A percentile compares a stretch with the other conserved stretches of the same genome.
Conservation (phyloP, 2,113 vertebrate genomes). For the Sphaerodactylus townsendi region DNA sequence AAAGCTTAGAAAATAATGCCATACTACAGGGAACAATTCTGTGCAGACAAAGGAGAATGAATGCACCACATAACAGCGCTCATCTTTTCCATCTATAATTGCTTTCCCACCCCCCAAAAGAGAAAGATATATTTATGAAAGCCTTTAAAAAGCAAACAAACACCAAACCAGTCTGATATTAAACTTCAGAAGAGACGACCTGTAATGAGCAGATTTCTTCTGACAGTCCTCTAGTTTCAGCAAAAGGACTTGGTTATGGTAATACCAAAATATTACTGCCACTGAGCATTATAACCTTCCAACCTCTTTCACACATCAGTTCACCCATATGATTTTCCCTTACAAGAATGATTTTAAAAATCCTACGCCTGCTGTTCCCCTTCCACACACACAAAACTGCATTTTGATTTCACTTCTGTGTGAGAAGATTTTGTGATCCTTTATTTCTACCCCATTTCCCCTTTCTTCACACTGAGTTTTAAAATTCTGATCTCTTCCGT, state of each 20-base stretch:
- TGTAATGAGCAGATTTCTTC: slow-evolving; percentile 27
- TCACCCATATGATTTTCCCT: background rate
- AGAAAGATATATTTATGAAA: background rate
- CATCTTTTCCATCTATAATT: slow-evolving; percentile 25
- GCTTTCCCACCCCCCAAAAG: background rate
- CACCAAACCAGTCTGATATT: slow-evolving; percentile 41
- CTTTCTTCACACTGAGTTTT: too few relatives aligned
- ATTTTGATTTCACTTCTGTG: too few relatives aligned
- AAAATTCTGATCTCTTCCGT: too few relatives aligned
- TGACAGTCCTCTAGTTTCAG: background rate
- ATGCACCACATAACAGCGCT: slow-evolving; percentile 25
- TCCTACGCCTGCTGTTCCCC: too few relatives aligned
- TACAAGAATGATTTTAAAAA: too few relatives aligned
- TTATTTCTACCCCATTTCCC: too few relatives aligned
- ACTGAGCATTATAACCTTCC: background rate
- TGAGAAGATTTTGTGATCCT: too few relatives aligned
- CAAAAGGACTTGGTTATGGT: background rate
- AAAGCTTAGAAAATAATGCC: slow-evolving; percentile 12
- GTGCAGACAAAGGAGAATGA: background rate
- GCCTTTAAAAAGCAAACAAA: slow-evolving; percentile 11
- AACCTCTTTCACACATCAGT: background rate
- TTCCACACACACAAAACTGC: too few relatives aligned
- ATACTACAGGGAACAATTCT: slow-evolving; percentile 7
- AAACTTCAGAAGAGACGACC: slow-evolving; percentile 27
- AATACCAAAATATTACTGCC: background rate